Evolutionary conservation across 2,888 invertebrate species (phyloP), one percentile per base, ranked within the genome.

Genomic region (Eretmocerus hayati): DNA sequence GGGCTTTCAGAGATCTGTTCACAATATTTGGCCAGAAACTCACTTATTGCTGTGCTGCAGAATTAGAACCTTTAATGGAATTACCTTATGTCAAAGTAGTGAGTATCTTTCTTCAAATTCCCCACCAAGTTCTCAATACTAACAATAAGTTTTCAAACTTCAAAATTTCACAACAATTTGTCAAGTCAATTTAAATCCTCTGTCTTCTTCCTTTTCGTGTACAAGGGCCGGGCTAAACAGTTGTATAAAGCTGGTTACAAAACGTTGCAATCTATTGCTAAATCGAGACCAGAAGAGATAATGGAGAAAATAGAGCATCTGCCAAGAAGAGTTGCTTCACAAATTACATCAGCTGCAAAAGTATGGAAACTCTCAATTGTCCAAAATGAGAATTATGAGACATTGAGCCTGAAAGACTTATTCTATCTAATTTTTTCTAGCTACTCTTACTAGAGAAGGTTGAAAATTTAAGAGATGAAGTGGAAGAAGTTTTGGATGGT

Each of bases 311-410:
- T 95, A 6, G 79, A 85, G 49, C 85, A 87, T 66, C 76, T 93
- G 71, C 79, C 85, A 1, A 69, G 74, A n/a, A 81, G 78, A 60
- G 78, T 83, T 11, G 92, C 92, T 3, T 77, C 75, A 41, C 88
- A 90, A 69, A 84, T 96, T 44, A 80, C 94, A 54, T 84, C 89
- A 47, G 85, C 91, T 22, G 90, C 96, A 0, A 87, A 91, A 80
- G 90, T 89, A 69, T 68, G n/a, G n/a, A n/a, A n/a, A n/a, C n/a
- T n/a, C n/a, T n/a, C n/a, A n/a, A n/a, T n/a, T n/a, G n/a, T n/a
- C n/a, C n/a, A n/a, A n/a, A n/a, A n/a, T n/a, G n/a, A n/a, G n/a
- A n/a, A n/a, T n/a, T n/a, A n/a, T n/a, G n/a, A n/a, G n/a, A n/a
- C n/a, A n/a, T n/a, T n/a, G n/a, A n/a, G n/a, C n/a, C n/a, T n/a